These are phyloP conservation scores for Suncus etruscus DNA, from an alignment of 2,113 vertebrate species.

Conservation along the genomic window DNA sequence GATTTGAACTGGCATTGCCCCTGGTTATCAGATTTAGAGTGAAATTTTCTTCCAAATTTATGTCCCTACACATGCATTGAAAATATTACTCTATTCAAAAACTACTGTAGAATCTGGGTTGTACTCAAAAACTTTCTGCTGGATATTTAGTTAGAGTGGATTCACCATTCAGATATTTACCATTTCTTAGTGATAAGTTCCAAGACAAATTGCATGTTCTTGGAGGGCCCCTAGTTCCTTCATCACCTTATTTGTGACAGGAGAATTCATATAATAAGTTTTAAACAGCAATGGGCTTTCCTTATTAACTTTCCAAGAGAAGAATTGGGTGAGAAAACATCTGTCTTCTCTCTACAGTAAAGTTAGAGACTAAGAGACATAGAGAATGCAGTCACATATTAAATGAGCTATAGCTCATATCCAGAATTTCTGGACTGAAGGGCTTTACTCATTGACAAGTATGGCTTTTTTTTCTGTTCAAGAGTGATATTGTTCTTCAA, in stretches of 20 bases:
- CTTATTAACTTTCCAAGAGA: not conserved
- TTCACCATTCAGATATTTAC: not conserved
- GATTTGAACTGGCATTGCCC: not conserved
- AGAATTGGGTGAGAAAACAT: not conserved
- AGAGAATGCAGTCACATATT: too few relatives aligned
- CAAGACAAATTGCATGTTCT: not conserved
- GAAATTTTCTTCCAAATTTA: not conserved
- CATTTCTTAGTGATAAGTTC: not conserved
- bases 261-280: too few relatives aligned
- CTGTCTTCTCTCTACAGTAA: not conserved
- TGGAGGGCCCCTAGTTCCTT: not conserved
- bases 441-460: not conserved
- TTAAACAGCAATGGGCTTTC: not conserved
- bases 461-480: not conserved
- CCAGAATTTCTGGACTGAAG: not conserved
- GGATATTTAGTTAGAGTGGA: not conserved
- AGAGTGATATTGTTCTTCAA: not conserved
- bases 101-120: not conserved
- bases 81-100: not conserved
- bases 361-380: not conserved
- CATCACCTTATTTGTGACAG: not conserved
- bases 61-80: not conserved
- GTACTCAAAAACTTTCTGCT: not conserved
- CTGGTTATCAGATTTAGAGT: not conserved
- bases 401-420: not conserved